phyloP scores from a whole-genome alignment of 2,888 invertebrate species.

The Andrena flavipes region DNA sequence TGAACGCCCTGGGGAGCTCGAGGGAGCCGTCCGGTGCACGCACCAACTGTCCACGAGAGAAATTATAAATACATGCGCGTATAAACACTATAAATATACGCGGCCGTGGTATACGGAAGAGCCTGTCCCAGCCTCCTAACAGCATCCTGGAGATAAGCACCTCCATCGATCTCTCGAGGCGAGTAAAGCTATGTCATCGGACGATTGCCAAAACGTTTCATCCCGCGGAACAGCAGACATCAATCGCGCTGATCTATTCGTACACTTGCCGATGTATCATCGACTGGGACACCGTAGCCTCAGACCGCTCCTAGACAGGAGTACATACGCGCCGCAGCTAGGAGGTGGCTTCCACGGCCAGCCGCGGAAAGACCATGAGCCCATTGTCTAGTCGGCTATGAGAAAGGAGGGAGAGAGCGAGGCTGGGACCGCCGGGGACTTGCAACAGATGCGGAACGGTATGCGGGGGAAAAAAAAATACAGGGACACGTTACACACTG shows the following conservation, averaged over 20 bases:
- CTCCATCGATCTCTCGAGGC: slow-evolving; percentile 9
- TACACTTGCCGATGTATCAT: too few relatives aligned
- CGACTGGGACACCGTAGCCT: too few relatives aligned
- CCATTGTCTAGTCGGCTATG: slow-evolving; percentile 43
- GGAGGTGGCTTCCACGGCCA: slow-evolving; percentile 35
- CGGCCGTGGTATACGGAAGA: slow-evolving; percentile 38
- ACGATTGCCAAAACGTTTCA: neutral
- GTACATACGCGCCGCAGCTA: too few relatives aligned
- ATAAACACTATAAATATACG: slow-evolving; percentile 80
- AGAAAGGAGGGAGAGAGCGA: slow-evolving; percentile 50
- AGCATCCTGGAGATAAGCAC: slow-evolving; percentile 15
- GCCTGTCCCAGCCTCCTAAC: slow-evolving; percentile 24
- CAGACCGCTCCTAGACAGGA: too few relatives aligned
- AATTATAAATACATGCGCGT: slow-evolving; percentile 80
- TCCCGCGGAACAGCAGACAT: neutral
- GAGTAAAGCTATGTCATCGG: neutral
- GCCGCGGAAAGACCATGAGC: slow-evolving; percentile 21
- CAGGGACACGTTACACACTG: slow-evolving; percentile 33
- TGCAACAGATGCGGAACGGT: slow-evolving; percentile 66
- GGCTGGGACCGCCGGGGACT: slow-evolving; percentile 45
- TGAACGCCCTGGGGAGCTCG: slow-evolving; percentile 15
- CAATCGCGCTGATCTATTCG: too few relatives aligned
- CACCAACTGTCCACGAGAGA: slow-evolving; percentile 68
- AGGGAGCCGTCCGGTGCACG: slow-evolving; percentile 17
- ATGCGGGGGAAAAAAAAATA: slow-evolving; percentile 41